These are phyloP conservation scores for Rousettus leschenaultii DNA, from an alignment of 2,113 vertebrate genomes.

Conservation along the genomic window DNA sequence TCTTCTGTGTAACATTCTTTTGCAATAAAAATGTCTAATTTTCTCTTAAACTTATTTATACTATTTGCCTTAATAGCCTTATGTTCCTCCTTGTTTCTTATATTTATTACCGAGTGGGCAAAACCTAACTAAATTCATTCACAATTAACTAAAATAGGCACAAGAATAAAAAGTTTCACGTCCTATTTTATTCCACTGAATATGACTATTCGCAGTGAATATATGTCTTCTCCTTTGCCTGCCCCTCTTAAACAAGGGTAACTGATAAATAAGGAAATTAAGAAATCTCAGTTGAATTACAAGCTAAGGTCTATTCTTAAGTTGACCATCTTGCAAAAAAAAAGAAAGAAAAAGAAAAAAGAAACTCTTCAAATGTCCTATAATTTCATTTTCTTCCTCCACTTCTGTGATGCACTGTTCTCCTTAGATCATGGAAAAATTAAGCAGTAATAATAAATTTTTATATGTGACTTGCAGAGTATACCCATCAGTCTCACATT, in stretches of 20 bases:
- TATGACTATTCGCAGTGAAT: not conserved
- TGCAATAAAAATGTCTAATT: conserved; percentile 60
- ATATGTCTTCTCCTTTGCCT: not conserved
- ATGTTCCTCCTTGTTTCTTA: conserved; percentile 60
- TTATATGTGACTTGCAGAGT: not conserved
- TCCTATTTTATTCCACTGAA: not conserved
- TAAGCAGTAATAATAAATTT: not conserved
- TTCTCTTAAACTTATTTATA: conserved; percentile 58
- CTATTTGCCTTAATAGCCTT: conserved; percentile 60
- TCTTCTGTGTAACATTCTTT: not conserved
- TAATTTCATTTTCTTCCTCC: not conserved
- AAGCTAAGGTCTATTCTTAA: not conserved
- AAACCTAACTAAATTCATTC: conserved; percentile 62
- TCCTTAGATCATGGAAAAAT: not conserved
- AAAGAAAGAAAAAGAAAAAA: not conserved
- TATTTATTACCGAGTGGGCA: conserved; percentile 58
- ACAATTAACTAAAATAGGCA: conserved; percentile 48
- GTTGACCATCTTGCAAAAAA: not conserved
- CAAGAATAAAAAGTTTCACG: not conserved
- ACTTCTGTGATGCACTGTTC: not conserved
- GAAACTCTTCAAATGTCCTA: not conserved
- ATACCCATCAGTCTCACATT: not conserved
- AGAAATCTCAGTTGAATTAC: not conserved
- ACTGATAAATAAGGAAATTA: not conserved
- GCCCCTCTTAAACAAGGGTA: not conserved